These are phyloP conservation scores for Channa maculata DNA, from an alignment of 2,113 vertebrate genomes.

Conservation along the genomic window DNA sequence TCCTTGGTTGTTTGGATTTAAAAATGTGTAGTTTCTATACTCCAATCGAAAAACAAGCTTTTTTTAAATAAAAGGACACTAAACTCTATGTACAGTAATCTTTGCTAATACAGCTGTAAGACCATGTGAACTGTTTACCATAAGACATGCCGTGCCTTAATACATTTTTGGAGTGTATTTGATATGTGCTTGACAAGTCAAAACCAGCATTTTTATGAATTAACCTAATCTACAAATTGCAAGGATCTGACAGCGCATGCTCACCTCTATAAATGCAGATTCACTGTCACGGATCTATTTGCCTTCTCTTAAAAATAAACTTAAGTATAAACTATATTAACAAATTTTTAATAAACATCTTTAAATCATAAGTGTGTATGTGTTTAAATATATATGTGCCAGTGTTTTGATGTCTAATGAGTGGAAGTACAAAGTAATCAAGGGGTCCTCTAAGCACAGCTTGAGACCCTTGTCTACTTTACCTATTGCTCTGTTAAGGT, in stretches of 20 bases:
- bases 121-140: no score
- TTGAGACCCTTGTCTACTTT: slow-evolving; percentile 17
- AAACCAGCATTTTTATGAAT: neutral
- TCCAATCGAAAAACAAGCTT: neutral
- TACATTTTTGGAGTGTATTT: no score
- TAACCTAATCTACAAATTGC: neutral
- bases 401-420: slow-evolving; percentile 30
- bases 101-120: neutral
- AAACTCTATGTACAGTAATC: no score
- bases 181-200: no score
- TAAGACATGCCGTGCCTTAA: no score
- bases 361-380: no score
- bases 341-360: slow-evolving; percentile 5
- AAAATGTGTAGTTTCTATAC: neutral
- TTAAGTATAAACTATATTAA: neutral
- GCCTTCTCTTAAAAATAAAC: neutral
- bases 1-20: neutral
- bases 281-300: neutral
- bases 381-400: neutral
- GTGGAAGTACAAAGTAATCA: slow-evolving; percentile 45
- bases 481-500: neutral
- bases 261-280: neutral
- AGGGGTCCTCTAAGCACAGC: slow-evolving; percentile 62
- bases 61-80: no score
- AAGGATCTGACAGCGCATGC: neutral